These are phyloP conservation scores for Bombus terrestris DNA, from an alignment of 1,140 invertebrate genomes.

Conservation along the genomic window DNA sequence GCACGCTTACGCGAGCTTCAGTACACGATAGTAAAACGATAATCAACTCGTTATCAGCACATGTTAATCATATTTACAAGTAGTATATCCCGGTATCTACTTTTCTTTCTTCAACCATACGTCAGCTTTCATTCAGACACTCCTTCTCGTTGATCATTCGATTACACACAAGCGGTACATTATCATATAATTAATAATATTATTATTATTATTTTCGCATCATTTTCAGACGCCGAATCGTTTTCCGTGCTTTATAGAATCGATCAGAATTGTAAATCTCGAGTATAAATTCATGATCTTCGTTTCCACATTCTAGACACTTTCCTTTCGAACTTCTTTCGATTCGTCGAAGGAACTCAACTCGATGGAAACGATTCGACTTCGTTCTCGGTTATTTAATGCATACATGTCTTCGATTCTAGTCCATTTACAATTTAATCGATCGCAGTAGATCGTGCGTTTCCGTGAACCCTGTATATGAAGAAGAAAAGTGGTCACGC, in stretches of 20 bases:
- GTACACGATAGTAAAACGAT: slow-evolving; percentile 54
- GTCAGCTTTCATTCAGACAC: slow-evolving; percentile 45
- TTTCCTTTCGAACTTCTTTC: neutral
- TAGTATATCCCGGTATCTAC: slow-evolving; percentile 9
- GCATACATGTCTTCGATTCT: neutral
- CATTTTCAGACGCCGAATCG: slow-evolving; percentile 3
- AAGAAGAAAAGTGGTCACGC: slow-evolving; percentile 9
- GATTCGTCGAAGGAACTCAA: neutral
- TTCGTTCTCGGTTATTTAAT: neutral
- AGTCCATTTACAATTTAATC: slow-evolving; percentile 36
- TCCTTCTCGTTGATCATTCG: slow-evolving; percentile 27
- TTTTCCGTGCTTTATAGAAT: neutral
- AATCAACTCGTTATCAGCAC: slow-evolving; percentile 55
- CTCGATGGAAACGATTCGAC: slow-evolving; percentile 10
- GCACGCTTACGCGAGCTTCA: neutral
- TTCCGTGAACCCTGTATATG: slow-evolving; percentile 34
- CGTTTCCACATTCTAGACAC: neutral
- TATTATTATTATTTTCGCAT: neutral
- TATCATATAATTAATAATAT: neutral
- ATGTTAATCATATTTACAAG: slow-evolving; percentile 63
- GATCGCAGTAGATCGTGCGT: neutral
- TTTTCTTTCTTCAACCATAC: slow-evolving; percentile 18
- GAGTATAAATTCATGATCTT: neutral
- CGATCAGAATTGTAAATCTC: neutral
- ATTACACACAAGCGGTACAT: slow-evolving; percentile 38